Evolutionary conservation across 2,797 vertebrate species (phyloP).

Genomic region (Pseudochaenichthys georgianus): DNA sequence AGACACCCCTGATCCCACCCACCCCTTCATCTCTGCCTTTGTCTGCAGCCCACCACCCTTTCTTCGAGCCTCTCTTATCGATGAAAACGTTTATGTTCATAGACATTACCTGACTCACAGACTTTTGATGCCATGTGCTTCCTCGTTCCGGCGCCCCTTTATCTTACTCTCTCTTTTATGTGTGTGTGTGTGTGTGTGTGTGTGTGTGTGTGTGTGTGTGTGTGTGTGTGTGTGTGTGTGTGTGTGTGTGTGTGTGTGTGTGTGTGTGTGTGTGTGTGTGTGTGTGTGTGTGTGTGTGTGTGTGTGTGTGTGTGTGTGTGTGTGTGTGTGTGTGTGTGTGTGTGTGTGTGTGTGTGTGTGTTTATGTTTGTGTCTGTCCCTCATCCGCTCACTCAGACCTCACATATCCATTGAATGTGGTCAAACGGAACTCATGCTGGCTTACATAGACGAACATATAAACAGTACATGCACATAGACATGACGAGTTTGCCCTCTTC

Average conservation of each 20-base stretch:
- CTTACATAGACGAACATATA: slow-evolving; percentile 31
- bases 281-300: slow-evolving; percentile 48
- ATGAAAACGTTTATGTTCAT: slow-evolving; percentile 26
- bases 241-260: slow-evolving; percentile 64
- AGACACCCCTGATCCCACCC: slow-evolving; percentile 31
- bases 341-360: slow-evolving; percentile 43
- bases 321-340: not conserved
- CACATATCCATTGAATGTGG: slow-evolving; percentile 50
- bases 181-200: slow-evolving; percentile 16
- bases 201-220: no score
- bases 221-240: slow-evolving; percentile 61
- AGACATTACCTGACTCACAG: slow-evolving; percentile 60
- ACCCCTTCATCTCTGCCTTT: slow-evolving; percentile 47
- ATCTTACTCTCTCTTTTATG: slow-evolving; percentile 69
- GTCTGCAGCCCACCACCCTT: slow-evolving; percentile 39
- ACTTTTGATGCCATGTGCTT: slow-evolving; percentile 77
- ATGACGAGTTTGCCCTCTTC: slow-evolving; percentile 34
- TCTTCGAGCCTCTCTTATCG: slow-evolving; percentile 37
- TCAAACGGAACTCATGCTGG: slow-evolving; percentile 66
- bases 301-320: slow-evolving; percentile 56
- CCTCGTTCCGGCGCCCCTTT: slow-evolving; percentile 65
- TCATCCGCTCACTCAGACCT: slow-evolving; percentile 76
- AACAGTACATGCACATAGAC: slow-evolving; percentile 17
- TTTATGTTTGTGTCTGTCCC: slow-evolving; percentile 73
- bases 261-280: slow-evolving; percentile 18